Evolutionary conservation across 1,140 invertebrate genomes (phyloP).

Genomic region (Stegodyphus dumicola): DNA sequence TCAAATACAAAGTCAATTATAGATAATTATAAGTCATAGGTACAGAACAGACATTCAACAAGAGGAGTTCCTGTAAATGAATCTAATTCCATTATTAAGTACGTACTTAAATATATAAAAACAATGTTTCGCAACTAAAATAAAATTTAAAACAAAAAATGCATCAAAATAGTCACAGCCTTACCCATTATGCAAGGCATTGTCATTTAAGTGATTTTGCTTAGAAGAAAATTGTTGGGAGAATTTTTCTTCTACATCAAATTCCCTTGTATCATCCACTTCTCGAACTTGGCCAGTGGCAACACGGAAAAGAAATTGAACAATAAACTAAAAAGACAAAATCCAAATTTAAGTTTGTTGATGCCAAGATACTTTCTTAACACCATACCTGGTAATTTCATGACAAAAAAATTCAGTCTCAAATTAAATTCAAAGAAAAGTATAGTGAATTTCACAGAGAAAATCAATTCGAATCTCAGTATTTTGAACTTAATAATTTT

Average conservation of each 20-base stretch:
- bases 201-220: background rate
- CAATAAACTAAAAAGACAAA: slow-evolving; percentile 65
- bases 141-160: background rate
- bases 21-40: no score
- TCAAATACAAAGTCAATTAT: no score
- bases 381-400: background rate
- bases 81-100: no score
- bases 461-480: no score
- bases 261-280: slow-evolving; percentile 67
- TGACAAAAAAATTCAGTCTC: no score
- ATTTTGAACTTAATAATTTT: no score
- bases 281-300: slow-evolving; percentile 67
- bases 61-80: no score
- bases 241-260: slow-evolving; percentile 63
- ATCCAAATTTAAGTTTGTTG: background rate
- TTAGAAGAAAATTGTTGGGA: background rate
- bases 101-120: no score
- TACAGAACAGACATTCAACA: no score
- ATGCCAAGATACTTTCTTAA: background rate
- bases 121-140: no score
- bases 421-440: no score
- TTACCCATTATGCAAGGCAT: slow-evolving; percentile 20
- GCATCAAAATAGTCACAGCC: background rate
- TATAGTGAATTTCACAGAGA: no score
- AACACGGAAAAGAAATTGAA: slow-evolving; percentile 66